A percentile compares a stretch with the other conserved stretches of the same genome.
phyloP scores from a whole-genome alignment of 2,888 invertebrate genomes.

The Autographa gamma region DNA sequence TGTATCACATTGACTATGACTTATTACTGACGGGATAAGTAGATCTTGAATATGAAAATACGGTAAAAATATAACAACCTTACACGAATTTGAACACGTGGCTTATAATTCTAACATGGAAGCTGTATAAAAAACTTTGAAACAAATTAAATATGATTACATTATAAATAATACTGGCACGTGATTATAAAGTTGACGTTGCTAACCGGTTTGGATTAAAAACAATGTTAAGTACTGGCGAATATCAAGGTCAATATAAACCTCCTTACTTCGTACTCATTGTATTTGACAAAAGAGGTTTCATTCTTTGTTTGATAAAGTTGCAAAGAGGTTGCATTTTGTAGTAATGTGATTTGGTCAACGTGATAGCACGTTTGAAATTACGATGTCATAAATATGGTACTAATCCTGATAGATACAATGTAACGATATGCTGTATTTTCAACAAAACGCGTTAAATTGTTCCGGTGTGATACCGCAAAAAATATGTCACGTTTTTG shows the following conservation, averaged over 20 bases:
- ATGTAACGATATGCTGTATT: not conserved
- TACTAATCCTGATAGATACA: not conserved
- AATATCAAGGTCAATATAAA: conserved; percentile 31
- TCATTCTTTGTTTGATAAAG: conserved; percentile 5
- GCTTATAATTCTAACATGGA: not conserved
- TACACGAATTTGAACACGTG: not conserved
- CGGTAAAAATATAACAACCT: not conserved
- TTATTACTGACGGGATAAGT: too few species aligned
- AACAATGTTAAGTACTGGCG: conserved; percentile 23
- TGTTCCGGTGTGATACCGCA: not conserved
- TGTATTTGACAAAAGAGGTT: conserved; percentile 15
- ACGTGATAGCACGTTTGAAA: not conserved
- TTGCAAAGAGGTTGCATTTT: not conserved
- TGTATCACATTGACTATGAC: too few species aligned
- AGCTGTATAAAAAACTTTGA: conserved; percentile 41
- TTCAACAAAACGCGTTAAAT: not conserved
- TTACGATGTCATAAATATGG: not conserved
- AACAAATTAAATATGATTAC: conserved; percentile 29
- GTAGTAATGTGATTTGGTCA: not conserved
- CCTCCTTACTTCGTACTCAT: conserved; percentile 21
- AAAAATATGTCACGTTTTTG: not conserved
- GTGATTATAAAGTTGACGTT: conserved; percentile 20
- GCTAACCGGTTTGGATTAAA: conserved; percentile 41
- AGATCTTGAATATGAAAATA: too few species aligned
- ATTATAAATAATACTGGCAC: conserved; percentile 38